A percentile compares a stretch with the other conserved stretches of the same genome.
These are phyloP conservation scores for Pelobates cultripes DNA, from an alignment of 2,797 vertebrate species.

Conservation along the genomic window DNA sequence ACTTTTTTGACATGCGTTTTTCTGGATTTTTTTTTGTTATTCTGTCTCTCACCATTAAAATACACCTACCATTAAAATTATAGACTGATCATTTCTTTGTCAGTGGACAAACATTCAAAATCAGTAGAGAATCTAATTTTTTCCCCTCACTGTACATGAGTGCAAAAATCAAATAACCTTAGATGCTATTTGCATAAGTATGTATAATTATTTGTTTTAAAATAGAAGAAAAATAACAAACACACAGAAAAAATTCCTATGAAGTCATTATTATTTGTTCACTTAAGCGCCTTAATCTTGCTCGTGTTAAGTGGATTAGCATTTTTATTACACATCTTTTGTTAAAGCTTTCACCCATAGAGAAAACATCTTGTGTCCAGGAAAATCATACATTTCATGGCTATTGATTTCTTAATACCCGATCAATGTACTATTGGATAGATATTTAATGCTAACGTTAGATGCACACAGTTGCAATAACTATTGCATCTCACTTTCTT, in stretches of 20 bases:
- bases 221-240: conserved; percentile 16
- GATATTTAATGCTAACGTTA: conserved; percentile 29
- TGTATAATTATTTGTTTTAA: conserved; percentile 14
- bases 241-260: conserved; percentile 5
- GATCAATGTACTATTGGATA: conserved; percentile 12
- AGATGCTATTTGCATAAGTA: conserved; percentile 24
- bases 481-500: neutral
- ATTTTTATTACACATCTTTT: conserved; percentile 28
- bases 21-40: too few species aligned
- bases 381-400: conserved; percentile 25
- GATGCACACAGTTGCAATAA: conserved; percentile 1
- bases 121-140: too few species aligned
- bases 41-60: too few species aligned
- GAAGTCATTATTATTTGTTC: conserved; percentile 9
- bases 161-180: neutral
- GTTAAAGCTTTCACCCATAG: neutral
- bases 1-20: too few species aligned
- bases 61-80: too few species aligned
- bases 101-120: too few species aligned
- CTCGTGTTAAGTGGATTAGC: conserved; percentile 19
- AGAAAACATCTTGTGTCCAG: neutral
- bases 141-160: too few species aligned
- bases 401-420: conserved; percentile 14
- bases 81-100: too few species aligned
- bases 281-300: neutral